A percentile compares a stretch with the other conserved stretches of the same genome.
Conservation (phyloP, 2,113 vertebrate species). For the Spheniscus mendiculus region DNA sequence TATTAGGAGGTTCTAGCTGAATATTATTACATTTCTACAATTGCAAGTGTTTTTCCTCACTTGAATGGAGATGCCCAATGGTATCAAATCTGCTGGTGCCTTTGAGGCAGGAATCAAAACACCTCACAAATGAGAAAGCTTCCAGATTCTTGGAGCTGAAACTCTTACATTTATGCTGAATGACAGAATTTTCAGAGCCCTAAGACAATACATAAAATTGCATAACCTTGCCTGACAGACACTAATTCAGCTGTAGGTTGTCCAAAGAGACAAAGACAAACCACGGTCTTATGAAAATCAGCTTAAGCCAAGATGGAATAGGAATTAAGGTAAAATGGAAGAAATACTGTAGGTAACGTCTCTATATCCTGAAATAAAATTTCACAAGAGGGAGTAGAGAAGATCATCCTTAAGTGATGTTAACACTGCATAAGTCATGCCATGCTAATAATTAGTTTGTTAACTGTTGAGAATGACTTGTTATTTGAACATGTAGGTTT, state of each 20-base stretch:
- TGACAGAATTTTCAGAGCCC: neutral
- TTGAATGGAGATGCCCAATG: neutral
- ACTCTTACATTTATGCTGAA: neutral
- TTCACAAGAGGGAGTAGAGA: neutral
- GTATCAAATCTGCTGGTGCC: neutral
- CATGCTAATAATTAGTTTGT: neutral
- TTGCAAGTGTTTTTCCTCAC: neutral
- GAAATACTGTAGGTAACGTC: neutral
- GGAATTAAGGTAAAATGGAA: neutral
- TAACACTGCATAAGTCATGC: neutral
- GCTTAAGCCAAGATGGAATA: neutral
- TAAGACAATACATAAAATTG: neutral
- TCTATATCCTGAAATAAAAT: neutral
- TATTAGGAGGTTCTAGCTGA: neutral
- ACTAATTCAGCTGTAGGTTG: neutral
- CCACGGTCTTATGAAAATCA: neutral
- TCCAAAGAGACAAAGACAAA: neutral
- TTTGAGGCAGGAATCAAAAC: neutral
- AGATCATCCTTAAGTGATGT: neutral
- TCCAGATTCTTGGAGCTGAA: neutral
- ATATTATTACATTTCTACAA: neutral
- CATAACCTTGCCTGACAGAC: neutral
- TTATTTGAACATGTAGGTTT: neutral
- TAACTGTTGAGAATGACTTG: neutral
- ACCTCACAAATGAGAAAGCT: neutral